Percentiles rank a stretch among this genome's conserved stretches.
phyloP scores from a whole-genome alignment of 2,888 invertebrate genomes.

The Temnothorax rugatulus region DNA sequence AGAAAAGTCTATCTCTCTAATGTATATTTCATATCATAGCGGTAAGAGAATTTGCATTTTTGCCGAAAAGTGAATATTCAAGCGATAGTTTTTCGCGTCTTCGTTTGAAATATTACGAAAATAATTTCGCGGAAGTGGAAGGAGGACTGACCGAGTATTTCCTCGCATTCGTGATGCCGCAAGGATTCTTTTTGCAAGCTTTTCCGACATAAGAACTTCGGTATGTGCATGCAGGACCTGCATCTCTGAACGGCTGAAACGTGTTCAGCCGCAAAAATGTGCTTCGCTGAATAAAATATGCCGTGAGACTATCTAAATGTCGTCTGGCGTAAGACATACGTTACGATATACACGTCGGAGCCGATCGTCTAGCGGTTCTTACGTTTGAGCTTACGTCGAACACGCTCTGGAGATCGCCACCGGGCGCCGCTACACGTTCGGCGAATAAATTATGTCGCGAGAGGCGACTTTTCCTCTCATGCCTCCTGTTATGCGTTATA shows the following conservation, averaged over 20 bases:
- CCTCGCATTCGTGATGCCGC: slow-evolving; percentile 5
- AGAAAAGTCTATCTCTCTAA: slow-evolving; percentile 17
- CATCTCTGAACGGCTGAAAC: slow-evolving; percentile 25
- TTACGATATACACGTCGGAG: slow-evolving; percentile 27
- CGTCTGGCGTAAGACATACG: slow-evolving; percentile 33
- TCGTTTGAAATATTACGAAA: slow-evolving; percentile 4
- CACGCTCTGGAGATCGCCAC: slow-evolving; percentile 10
- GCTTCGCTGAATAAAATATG: slow-evolving; percentile 46
- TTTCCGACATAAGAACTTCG: neutral
- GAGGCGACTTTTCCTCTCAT: slow-evolving; percentile 16
- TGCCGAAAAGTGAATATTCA: slow-evolving; percentile 5
- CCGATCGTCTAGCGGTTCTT: slow-evolving; percentile 18
- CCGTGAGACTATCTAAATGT: slow-evolving; percentile 36
- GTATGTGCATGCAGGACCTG: slow-evolving; percentile 22
- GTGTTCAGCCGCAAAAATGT: slow-evolving; percentile 51
- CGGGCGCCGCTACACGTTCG: slow-evolving; percentile 2
- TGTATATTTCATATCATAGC: slow-evolving; percentile 39
- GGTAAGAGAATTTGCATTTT: slow-evolving; percentile 26
- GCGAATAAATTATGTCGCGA: slow-evolving; percentile 32
- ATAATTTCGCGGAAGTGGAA: slow-evolving; percentile 9
- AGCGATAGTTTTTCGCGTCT: slow-evolving; percentile 27
- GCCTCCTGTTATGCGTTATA: slow-evolving; percentile 27
- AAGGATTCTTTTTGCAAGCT: slow-evolving; percentile 36
- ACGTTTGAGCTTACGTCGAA: slow-evolving; percentile 20
- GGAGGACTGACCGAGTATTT: neutral